These are phyloP conservation scores for Oppia nitens DNA, from an alignment of 1,140 invertebrate genomes.

Conservation along the genomic window DNA sequence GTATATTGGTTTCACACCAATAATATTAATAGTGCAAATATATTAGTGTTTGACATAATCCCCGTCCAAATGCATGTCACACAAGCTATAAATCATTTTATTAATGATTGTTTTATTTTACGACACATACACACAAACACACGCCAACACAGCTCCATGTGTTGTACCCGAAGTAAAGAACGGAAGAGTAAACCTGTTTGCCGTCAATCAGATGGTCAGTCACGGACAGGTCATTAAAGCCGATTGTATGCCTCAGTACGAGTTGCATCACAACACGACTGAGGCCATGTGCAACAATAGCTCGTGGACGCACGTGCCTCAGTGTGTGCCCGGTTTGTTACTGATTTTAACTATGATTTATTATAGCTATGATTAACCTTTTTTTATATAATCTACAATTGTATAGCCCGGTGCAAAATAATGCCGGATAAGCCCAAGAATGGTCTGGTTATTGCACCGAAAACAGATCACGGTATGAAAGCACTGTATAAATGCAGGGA, in stretches of 20 bases:
- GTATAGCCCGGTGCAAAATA: constrained; percentile 49
- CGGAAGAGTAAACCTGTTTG: constrained; percentile 42
- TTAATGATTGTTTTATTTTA: too few species aligned
- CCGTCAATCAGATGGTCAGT: constrained; percentile 37
- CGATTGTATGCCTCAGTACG: constrained; percentile 68
- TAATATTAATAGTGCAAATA: too few species aligned
- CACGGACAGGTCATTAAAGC: constrained; percentile 72
- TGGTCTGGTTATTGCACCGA: constrained; percentile 87
- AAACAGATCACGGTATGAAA: constrained; percentile 83
- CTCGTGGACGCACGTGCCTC: constrained; percentile 82
- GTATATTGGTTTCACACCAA: too few species aligned
- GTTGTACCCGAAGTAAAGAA: constrained; percentile 70
- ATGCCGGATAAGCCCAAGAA: constrained; percentile 71
- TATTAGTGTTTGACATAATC: too few species aligned
- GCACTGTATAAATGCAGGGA: constrained; percentile 81
- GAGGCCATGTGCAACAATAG: constrained; percentile 78
- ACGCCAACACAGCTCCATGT: constrained; percentile 54
- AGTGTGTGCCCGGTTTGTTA: constrained; percentile 56
- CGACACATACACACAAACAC: too few species aligned
- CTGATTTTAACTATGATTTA: not conserved
- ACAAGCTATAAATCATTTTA: too few species aligned
- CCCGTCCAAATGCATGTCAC: too few species aligned
- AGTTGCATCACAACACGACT: constrained; percentile 54
- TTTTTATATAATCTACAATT: not conserved
- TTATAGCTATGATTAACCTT: not conserved